Percentiles rank a stretch among this genome's conserved stretches.
phyloP scores from a whole-genome alignment of 2,888 invertebrate species.

The Hirudinaria manillensis region DNA sequence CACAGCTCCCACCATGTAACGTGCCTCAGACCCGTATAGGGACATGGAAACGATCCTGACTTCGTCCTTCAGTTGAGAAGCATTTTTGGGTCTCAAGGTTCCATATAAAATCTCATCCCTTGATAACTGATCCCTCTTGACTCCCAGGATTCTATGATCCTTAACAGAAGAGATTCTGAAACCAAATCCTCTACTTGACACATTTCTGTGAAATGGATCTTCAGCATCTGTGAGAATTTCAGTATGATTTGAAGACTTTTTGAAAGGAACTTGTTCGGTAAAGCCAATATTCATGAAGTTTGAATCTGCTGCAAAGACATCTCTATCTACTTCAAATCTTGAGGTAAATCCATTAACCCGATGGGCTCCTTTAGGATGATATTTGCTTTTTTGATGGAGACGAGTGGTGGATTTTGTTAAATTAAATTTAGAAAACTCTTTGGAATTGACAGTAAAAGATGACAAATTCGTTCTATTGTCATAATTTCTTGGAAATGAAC shows the following conservation, averaged over 20 bases:
- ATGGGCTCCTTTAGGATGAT: background rate
- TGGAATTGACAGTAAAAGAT: no score
- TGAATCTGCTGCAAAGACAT: constrained; percentile 7
- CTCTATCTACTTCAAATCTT: constrained; percentile 3
- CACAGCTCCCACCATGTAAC: constrained; percentile 38
- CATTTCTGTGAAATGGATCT: background rate
- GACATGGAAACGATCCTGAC: constrained; percentile 37
- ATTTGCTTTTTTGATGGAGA: background rate
- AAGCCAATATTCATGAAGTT: background rate
- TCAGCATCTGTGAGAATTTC: background rate
- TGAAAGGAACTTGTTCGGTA: background rate
- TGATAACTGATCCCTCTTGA: background rate
- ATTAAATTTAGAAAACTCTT: no score
- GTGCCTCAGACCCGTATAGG: constrained; percentile 33
- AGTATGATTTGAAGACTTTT: background rate
- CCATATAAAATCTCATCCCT: constrained; percentile 11
- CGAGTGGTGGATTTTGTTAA: no score
- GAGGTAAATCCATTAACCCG: background rate
- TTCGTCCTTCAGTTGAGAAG: background rate
- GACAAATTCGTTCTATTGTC: no score
- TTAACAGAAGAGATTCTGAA: background rate
- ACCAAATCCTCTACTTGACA: background rate
- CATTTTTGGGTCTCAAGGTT: background rate
- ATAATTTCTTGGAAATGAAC: no score
- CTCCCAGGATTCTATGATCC: constrained; percentile 1